Evolutionary conservation across 2,797 vertebrate genomes (phyloP).

Genomic region (Simalia tracyae): DNA sequence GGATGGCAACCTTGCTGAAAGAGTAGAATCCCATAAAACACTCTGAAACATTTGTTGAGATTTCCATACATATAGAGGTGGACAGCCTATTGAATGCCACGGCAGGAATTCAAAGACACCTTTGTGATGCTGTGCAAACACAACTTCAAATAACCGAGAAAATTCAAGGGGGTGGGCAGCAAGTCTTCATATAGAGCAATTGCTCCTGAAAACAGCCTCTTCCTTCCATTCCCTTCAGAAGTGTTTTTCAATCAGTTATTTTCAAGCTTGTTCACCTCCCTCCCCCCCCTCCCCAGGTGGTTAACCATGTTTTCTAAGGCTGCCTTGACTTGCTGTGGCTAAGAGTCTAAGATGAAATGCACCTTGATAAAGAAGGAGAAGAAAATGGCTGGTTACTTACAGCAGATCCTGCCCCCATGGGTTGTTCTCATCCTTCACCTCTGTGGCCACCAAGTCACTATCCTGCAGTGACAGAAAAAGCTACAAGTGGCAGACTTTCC

Average conservation of each 20-base stretch:
- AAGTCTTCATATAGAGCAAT: background rate
- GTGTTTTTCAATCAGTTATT: background rate
- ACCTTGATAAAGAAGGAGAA: background rate
- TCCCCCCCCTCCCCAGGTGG: background rate
- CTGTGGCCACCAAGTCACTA: background rate
- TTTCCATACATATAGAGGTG: conserved; percentile 25
- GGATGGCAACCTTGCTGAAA: conserved; percentile 23
- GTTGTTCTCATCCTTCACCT: too few relatives aligned
- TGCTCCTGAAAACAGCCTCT: too few relatives aligned
- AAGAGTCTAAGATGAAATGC: background rate
- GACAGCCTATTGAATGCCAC: conserved; percentile 4
- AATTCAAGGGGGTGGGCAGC: background rate
- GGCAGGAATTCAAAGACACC: background rate
- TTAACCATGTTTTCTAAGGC: background rate
- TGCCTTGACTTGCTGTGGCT: background rate
- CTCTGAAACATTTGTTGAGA: conserved; percentile 57
- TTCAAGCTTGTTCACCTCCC: background rate
- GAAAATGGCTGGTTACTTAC: background rate
- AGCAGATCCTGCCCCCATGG: too few relatives aligned
- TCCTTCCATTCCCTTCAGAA: background rate
- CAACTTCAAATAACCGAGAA: background rate
- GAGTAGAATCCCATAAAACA: conserved; percentile 52
- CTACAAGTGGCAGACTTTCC: background rate
- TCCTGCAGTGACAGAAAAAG: too few relatives aligned
- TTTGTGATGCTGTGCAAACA: background rate